Base-by-base conservation (phyloP, 92 coral and sea anemone species). In the Montipora capitata region DNA sequence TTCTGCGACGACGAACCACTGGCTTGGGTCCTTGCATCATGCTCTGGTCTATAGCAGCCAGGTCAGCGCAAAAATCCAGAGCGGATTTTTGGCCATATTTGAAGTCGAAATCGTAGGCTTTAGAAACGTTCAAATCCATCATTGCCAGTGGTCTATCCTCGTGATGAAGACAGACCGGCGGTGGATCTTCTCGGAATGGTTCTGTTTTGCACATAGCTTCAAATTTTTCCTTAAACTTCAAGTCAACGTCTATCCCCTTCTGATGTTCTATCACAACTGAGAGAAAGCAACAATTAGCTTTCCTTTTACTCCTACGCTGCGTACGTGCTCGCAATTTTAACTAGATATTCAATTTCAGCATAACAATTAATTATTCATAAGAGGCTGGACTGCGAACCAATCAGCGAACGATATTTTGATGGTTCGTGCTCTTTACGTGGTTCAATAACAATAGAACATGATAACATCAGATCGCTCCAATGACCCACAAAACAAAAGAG, bases 21-120 rank as follows among this genome's bases (percentile, higher is more conserved):
- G 90, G 80, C 73, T 89, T 88, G 39, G 91, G 94, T 44, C 86
- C 82, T 10, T 92, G 95, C 68, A 87, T 93, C 88, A 92, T 86
- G 61, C 86, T 89, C 57, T 83, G 74, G 59, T 89, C 93, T 75
- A 91, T 87, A 68, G 85, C 87, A 16, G 90, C 90, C 84, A 92
- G 84, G 63, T 90, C 95, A 63, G 73, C 52, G 43, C 54, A 88
- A 63, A 90, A 92, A 45, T 91, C 96, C 66, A 85, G 77, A 68
- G 88, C 75, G 51, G 94, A 87, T 71, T 93, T 90, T 35, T 82
- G 93, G 42, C 96, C 98, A 52, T 94, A 95, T 76, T 95, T 94
- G 77, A 91, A 95, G 89, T 95, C 98, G 76, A 94, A 95, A 89
- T 95, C 98, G 93, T 77, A 94, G 51, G 84, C 91, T 82, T 95